Percentiles rank a stretch among this genome's conserved stretches.
Evolutionary conservation across 2,113 vertebrate species (phyloP).

Genomic region (Chamaetylas fuelleborni): DNA sequence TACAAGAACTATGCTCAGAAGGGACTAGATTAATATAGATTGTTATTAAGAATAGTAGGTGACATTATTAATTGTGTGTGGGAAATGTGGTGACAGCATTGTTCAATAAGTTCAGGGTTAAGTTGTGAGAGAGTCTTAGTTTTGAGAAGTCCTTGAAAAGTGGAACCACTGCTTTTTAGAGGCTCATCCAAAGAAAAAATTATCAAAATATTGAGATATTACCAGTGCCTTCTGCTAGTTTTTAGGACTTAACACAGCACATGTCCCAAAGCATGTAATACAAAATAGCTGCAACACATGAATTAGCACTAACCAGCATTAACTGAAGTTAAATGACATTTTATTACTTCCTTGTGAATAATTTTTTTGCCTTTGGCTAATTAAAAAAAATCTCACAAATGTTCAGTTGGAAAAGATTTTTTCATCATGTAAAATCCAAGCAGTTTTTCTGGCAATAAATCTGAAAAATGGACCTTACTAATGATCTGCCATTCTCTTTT

Average conservation of each 20-base stretch:
- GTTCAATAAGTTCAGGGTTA: background rate
- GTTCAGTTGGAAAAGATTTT: background rate
- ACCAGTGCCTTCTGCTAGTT: background rate
- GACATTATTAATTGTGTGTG: background rate
- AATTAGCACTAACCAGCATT: background rate
- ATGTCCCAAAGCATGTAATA: background rate
- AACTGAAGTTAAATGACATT: background rate
- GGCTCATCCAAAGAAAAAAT: background rate
- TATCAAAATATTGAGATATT: background rate
- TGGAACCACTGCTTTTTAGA: background rate
- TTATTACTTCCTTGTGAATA: background rate
- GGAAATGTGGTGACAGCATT: background rate
- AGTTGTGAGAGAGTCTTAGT: background rate
- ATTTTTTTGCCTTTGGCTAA: background rate
- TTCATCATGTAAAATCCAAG: background rate
- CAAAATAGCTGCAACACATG: background rate
- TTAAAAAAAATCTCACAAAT: background rate
- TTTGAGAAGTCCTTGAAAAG: background rate
- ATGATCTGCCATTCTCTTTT: background rate
- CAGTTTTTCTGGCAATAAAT: background rate
- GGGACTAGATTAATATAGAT: background rate
- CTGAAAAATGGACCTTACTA: constrained; percentile 8
- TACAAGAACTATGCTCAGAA: background rate
- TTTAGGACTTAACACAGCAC: background rate
- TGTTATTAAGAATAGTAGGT: background rate